These are phyloP conservation scores for Arenaria interpres DNA, from an alignment of 2,113 vertebrate species.

Conservation along the genomic window DNA sequence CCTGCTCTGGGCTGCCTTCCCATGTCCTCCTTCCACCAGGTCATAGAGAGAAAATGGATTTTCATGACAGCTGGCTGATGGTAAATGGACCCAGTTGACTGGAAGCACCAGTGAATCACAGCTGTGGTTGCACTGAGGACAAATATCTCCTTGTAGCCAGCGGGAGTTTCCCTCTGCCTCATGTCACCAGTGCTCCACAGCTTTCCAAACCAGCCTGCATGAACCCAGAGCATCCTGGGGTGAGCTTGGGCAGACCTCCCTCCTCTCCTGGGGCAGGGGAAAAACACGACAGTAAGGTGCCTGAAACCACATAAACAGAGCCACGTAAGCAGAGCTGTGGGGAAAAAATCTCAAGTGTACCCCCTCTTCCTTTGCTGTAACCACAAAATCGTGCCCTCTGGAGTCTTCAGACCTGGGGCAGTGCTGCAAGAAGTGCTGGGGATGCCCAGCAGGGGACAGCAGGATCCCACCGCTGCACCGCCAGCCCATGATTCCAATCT, in stretches of 20 bases:
- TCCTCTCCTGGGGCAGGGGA: background rate
- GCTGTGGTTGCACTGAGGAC: background rate
- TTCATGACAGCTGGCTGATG: background rate
- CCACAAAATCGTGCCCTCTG: background rate
- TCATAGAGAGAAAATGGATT: background rate
- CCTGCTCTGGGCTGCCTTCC: background rate
- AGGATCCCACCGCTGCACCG: background rate
- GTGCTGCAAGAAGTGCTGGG: background rate
- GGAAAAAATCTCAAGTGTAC: background rate
- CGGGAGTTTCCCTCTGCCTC: background rate
- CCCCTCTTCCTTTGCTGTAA: background rate
- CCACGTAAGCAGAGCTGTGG: background rate
- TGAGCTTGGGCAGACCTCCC: background rate
- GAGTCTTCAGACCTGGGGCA: background rate
- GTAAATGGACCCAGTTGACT: background rate
- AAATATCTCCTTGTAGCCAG: background rate
- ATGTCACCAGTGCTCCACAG: background rate
- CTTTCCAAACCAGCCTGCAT: background rate
- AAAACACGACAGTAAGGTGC: background rate
- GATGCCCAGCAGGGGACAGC: slow-evolving; percentile 44
- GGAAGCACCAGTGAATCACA: background rate
- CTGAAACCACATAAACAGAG: background rate
- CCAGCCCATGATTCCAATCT: background rate
- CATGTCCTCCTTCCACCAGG: background rate
- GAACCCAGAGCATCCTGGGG: background rate